Evolutionary conservation across 2,888 invertebrate genomes (phyloP).

Genomic region (Dendrolimus houi): DNA sequence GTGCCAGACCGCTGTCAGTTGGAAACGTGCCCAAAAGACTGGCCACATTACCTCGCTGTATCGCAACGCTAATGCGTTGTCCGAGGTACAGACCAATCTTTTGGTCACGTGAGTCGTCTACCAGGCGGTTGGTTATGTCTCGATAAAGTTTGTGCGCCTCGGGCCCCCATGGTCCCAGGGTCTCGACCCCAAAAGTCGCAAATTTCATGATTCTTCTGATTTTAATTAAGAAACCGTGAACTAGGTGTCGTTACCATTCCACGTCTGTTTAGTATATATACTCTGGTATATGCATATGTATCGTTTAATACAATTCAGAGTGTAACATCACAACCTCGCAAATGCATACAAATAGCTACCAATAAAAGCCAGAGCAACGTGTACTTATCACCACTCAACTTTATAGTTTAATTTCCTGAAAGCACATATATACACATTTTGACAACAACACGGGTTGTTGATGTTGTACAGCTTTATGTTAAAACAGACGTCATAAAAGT

Average conservation of each 20-base stretch:
- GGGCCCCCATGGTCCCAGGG: too few species aligned
- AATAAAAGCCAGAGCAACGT: background rate
- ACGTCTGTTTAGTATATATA: too few species aligned
- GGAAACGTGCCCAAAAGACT: too few species aligned
- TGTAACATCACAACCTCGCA: background rate
- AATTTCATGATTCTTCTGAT: background rate
- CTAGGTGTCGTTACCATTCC: too few species aligned
- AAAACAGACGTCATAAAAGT: slow-evolving; percentile 30
- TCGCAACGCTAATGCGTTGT: too few species aligned
- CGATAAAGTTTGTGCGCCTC: too few species aligned
- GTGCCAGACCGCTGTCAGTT: too few species aligned
- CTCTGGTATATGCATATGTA: background rate
- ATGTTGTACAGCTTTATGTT: slow-evolving; percentile 50
- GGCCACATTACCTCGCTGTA: too few species aligned
- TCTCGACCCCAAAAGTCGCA: too few species aligned
- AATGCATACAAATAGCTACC: background rate
- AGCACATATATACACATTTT: slow-evolving; percentile 38
- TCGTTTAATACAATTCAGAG: background rate
- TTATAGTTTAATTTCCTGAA: slow-evolving; percentile 73
- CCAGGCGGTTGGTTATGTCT: too few species aligned
- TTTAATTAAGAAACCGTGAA: background rate
- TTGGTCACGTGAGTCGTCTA: too few species aligned
- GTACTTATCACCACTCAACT: slow-evolving; percentile 37
- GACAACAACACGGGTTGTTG: slow-evolving; percentile 28
- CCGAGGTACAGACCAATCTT: too few species aligned